Percentiles rank a stretch among this genome's conserved stretches.
These are phyloP conservation scores for Etia nguti DNA, from an alignment of 2,113 vertebrate genomes.

Conservation along the genomic window DNA sequence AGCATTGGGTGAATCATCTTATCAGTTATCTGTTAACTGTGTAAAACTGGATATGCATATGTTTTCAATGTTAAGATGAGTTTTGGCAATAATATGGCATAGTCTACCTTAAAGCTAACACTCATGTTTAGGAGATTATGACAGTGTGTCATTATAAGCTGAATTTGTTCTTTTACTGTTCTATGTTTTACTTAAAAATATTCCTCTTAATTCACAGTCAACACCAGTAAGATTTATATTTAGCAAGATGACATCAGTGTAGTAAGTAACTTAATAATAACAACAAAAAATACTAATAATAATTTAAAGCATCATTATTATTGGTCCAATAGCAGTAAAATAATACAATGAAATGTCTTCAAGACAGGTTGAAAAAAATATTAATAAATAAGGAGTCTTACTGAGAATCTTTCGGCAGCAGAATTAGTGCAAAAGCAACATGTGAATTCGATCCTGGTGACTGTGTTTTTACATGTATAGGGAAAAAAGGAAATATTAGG, in stretches of 20 bases:
- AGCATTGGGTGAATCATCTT: background rate
- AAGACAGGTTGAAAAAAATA: background rate
- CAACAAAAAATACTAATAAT: background rate
- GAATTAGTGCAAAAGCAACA: background rate
- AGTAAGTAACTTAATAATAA: background rate
- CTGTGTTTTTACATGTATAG: background rate
- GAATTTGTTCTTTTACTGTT: background rate
- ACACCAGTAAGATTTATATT: background rate
- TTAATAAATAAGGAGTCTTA: background rate
- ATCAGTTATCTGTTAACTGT: background rate
- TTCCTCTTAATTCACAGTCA: background rate
- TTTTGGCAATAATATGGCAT: background rate
- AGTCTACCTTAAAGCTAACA: background rate
- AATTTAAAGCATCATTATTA: background rate
- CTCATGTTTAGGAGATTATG: background rate
- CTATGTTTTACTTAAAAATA: background rate
- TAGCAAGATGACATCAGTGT: background rate
- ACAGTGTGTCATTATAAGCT: background rate
- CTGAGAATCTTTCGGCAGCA: background rate
- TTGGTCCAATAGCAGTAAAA: background rate
- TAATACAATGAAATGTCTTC: background rate
- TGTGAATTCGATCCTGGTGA: background rate
- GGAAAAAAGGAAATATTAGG: background rate
- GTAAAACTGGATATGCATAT: background rate
- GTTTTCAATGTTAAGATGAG: background rate